A percentile compares a stretch with the other conserved stretches of the same genome.
phyloP scores from a whole-genome alignment of 2,888 invertebrate genomes.

The Caenorhabditis sulstoni region DNA sequence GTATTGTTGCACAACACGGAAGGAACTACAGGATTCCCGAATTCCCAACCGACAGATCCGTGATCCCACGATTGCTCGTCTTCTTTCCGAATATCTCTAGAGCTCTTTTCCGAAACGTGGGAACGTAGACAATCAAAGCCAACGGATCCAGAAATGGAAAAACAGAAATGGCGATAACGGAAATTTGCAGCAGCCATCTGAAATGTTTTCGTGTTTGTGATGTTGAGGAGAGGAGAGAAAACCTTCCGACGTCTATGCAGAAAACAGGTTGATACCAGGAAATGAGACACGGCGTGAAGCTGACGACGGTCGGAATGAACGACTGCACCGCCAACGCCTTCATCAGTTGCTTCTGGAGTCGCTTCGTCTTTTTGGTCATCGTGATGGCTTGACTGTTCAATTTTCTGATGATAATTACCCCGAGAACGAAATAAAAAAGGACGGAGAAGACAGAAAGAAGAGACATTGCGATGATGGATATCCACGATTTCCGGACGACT shows the following conservation, averaged over 20 bases:
- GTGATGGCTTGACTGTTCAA: not conserved
- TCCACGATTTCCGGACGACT: no score
- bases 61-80: not conserved
- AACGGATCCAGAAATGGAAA: slow-evolving; percentile 14
- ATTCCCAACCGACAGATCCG: no score
- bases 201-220: no score
- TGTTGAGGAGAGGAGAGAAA: no score
- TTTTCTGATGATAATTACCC: not conserved
- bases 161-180: slow-evolving; percentile 6
- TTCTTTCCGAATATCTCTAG: not conserved
- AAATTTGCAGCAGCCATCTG: slow-evolving; percentile 9
- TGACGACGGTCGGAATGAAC: slow-evolving; percentile 18
- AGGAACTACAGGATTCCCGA: no score
- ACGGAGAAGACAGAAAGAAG: not conserved
- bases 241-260: slow-evolving; percentile 28
- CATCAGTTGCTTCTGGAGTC: slow-evolving; percentile 26
- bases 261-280: slow-evolving; percentile 41
- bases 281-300: slow-evolving; percentile 32
- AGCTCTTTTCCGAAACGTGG: not conserved
- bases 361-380: slow-evolving; percentile 21
- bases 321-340: slow-evolving; percentile 21
- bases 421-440: not conserved
- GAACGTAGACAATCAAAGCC: slow-evolving; percentile 1
- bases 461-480: not conserved
- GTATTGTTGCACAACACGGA: no score